Evolutionary conservation across 1,140 invertebrate species (phyloP).

Genomic region (Pemphigus obesinymphae): DNA sequence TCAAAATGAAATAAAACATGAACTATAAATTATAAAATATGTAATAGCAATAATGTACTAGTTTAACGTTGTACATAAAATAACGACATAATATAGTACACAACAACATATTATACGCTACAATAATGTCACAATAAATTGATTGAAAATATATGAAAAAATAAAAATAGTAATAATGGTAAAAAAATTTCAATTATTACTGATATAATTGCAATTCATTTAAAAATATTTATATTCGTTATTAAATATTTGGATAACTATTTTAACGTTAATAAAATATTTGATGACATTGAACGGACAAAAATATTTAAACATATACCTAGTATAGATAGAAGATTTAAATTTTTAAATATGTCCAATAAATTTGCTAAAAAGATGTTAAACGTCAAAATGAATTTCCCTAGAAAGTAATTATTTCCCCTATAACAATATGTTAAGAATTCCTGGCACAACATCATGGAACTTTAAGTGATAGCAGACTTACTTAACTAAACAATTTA

Average conservation of each 20-base stretch:
- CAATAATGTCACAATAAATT: background rate
- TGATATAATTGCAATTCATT: no score
- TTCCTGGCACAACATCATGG: background rate
- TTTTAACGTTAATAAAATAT: background rate
- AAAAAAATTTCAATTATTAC: no score
- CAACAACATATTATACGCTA: background rate
- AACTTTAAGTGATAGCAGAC: slow-evolving; percentile 13
- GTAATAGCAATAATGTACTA: background rate
- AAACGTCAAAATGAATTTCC: slow-evolving; percentile 6
- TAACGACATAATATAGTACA: background rate
- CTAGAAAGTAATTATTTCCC: slow-evolving; percentile 11
- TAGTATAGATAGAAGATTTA: background rate
- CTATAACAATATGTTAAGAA: slow-evolving; percentile 27
- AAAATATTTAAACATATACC: slow-evolving; percentile 1
- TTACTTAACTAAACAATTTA: slow-evolving; percentile 35
- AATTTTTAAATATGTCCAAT: background rate
- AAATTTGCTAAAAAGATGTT: slow-evolving; percentile 5
- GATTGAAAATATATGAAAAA: background rate
- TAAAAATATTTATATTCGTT: background rate
- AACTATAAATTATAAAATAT: background rate
- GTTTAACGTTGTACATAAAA: background rate
- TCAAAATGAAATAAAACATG: background rate
- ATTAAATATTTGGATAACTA: background rate
- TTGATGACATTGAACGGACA: background rate
- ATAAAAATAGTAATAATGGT: background rate